Evolutionary conservation across 1,140 invertebrate genomes (phyloP), one percentile per base, ranked within the genome.

Genomic region (Periplaneta americana): DNA sequence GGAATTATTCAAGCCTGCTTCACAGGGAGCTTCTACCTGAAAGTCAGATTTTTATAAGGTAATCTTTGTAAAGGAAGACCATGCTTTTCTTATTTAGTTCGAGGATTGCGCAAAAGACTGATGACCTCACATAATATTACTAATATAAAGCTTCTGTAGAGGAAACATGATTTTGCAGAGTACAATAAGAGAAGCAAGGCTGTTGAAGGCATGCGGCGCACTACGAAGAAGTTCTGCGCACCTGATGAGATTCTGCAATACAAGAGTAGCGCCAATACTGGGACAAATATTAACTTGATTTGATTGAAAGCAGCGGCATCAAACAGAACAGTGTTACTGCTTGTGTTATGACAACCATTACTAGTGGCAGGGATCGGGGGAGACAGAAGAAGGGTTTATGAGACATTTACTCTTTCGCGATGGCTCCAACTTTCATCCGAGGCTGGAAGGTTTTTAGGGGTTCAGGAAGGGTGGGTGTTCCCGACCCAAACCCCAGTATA

Each of bases 371-470:
- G 39, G n/a, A n/a, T n/a, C n/a, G n/a, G 6, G 39, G 10, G 5
- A 0, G 39, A 13, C 39, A 18, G 10, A n/a, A 28, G 48, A 28
- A 28, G 13, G 6, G 33, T 77, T 77, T 77, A 77, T 77, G 75
- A 34, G 75, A 33, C 75, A 77, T 77, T 77, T 77, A 33, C 75
- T 77, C 17, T 31, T 77, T 77, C 35, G 17, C 75, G 35, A 77
- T 33, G 75, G 75, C 22, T 77, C 32, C 17, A 22, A 48, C 39
- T 48, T 48, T 48, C 39, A 48, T 48, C n/a, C 48, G 28, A 66
- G 28, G 48, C 48, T n/a, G 28, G 48, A n/a, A 13, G n/a, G 39
- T 48, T 48, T n/a, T 48, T 18, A 18, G 13, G 11, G 39, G 6
- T 48, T 48, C 39, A 17, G 39, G 39, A 17, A 48, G 39, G 32